Conservation (phyloP, 2,113 vertebrate species). For the Talpa occidentalis region DNA sequence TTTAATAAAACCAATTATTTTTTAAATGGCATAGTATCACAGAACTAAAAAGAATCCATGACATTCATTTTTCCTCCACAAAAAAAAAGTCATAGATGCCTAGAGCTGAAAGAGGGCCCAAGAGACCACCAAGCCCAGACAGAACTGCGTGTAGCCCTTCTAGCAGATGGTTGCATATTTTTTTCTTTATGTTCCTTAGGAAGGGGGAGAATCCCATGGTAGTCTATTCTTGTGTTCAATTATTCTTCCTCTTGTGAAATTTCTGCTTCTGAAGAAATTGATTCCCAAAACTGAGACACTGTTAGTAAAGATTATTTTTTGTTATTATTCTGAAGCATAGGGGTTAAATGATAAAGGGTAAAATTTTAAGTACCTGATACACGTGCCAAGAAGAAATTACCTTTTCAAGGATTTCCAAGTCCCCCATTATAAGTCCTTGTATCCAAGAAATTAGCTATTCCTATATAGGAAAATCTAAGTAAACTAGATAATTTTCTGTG, state of each 20-base stretch:
- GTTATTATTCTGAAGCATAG: conserved; percentile 69
- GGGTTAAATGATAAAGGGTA: conserved; percentile 63
- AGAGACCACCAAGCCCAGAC: conserved; percentile 55
- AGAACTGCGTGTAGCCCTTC: conserved; percentile 29
- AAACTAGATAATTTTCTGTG: not conserved
- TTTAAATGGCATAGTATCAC: not conserved
- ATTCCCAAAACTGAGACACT: conserved; percentile 70
- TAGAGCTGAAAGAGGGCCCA: conserved; percentile 31
- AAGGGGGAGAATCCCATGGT: conserved; percentile 66
- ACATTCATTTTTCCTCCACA: conserved; percentile 32
- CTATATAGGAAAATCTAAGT: not conserved
- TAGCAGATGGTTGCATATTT: conserved; percentile 57
- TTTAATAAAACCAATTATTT: conserved; percentile 40
- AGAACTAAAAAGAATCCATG: conserved; percentile 9
- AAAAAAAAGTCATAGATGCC: conserved; percentile 28
- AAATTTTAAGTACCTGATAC: conserved; percentile 53
- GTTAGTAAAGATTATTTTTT: conserved; percentile 76
- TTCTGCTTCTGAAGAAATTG: conserved; percentile 59
- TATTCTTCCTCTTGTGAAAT: conserved; percentile 73
- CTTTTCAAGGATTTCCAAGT: conserved; percentile 65
- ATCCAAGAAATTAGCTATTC: not conserved
- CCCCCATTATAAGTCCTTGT: conserved; percentile 21
- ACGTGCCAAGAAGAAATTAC: conserved; percentile 44
- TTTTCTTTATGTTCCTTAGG: conserved; percentile 41
- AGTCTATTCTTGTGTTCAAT: conserved; percentile 78